Conservation (phyloP, 1,140 invertebrate species). For the Mamestra configurata region DNA sequence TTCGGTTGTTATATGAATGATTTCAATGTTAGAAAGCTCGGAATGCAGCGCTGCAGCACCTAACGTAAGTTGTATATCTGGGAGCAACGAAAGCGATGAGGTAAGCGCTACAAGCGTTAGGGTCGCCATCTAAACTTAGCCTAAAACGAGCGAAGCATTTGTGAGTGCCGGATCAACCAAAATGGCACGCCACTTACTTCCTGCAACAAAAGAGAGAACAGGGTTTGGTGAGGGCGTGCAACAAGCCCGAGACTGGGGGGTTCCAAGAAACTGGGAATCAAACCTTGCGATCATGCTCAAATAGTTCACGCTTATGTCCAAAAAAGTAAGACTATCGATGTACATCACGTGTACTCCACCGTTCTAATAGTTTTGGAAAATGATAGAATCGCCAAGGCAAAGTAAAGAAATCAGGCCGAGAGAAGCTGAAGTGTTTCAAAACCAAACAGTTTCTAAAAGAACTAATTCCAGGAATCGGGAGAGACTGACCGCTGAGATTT, state of each 20-base stretch:
- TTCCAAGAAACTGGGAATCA: slow-evolving; percentile 60
- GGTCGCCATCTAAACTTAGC: slow-evolving; percentile 77
- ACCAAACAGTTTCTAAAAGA: slow-evolving; percentile 72
- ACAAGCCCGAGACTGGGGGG: slow-evolving; percentile 68
- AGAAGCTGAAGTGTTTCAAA: slow-evolving; percentile 78
- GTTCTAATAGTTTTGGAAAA: slow-evolving; percentile 67
- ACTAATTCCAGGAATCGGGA: slow-evolving; percentile 62
- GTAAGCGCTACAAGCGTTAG: slow-evolving; percentile 81
- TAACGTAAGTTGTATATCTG: slow-evolving; percentile 67
- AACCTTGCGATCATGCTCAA: slow-evolving; percentile 66
- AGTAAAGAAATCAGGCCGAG: slow-evolving; percentile 73
- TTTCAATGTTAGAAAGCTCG: slow-evolving; percentile 57
- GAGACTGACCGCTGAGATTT: slow-evolving; percentile 47
- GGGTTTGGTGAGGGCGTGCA: slow-evolving; percentile 83
- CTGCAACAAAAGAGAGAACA: slow-evolving; percentile 89
- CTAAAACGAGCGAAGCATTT: slow-evolving; percentile 79
- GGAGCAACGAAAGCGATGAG: slow-evolving; percentile 77
- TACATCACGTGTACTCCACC: slow-evolving; percentile 38
- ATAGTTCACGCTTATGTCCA: slow-evolving; percentile 53
- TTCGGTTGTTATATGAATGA: slow-evolving; percentile 52
- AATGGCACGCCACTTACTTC: slow-evolving; percentile 89
- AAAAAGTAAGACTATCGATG: slow-evolving; percentile 49
- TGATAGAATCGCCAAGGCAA: slow-evolving; percentile 73
- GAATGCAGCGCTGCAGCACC: slow-evolving; percentile 59
- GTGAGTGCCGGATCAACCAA: slow-evolving; percentile 83